These are phyloP conservation scores for Coregonus clupeaformis DNA, from an alignment of 2,113 vertebrate species.

Conservation along the genomic window DNA sequence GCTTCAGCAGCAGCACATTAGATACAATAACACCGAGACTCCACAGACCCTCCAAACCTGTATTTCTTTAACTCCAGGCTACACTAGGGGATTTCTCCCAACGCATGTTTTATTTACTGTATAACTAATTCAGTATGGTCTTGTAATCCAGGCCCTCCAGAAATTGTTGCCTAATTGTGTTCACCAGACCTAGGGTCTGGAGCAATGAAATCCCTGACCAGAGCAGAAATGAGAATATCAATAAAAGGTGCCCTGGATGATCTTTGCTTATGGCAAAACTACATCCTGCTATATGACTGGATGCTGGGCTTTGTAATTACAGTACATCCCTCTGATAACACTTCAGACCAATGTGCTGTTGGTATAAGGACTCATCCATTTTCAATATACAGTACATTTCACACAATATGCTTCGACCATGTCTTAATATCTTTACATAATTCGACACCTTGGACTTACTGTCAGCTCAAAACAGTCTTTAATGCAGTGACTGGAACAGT, in stretches of 20 bases:
- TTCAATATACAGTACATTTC: no score
- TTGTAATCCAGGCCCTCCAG: constrained; percentile 60
- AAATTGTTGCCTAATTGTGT: constrained; percentile 59
- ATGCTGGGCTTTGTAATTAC: constrained; percentile 62
- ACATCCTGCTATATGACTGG: constrained; percentile 31
- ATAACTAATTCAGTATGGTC: constrained; percentile 64
- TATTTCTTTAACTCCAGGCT: constrained; percentile 42
- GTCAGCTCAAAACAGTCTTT: no score
- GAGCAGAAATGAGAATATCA: constrained; percentile 69
- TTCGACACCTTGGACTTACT: no score
- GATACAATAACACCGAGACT: constrained; percentile 56
- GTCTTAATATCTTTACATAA: no score
- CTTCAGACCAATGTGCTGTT: no score
- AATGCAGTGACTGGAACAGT: no score
- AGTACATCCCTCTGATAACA: constrained; percentile 48
- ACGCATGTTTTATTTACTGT: constrained; percentile 63
- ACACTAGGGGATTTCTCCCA: constrained; percentile 45
- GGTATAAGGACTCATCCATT: no score
- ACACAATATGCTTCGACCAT: no score
- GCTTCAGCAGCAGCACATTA: constrained; percentile 15
- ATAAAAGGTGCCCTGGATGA: constrained; percentile 67
- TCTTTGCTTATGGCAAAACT: constrained; percentile 69
- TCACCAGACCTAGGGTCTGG: constrained; percentile 54
- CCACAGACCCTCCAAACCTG: constrained; percentile 27
- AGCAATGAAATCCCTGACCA: constrained; percentile 60